Conservation (phyloP, 2,888 invertebrate genomes). For the Pedicia rivosa region DNA sequence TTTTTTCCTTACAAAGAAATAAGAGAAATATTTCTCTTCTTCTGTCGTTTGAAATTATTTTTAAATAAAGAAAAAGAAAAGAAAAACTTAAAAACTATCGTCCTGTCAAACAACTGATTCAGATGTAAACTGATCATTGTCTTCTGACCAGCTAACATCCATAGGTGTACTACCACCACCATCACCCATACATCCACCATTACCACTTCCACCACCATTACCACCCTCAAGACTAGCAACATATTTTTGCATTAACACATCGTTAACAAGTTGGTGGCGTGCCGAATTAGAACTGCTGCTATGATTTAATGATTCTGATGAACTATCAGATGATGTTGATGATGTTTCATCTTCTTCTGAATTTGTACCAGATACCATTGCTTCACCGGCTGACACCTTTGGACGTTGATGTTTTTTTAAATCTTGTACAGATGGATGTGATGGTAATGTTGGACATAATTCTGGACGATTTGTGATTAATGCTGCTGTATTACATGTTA, state of each 20-base stretch:
- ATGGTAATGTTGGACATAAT: conserved; percentile 17
- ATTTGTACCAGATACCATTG: conserved; percentile 47
- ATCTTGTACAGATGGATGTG: conserved; percentile 23
- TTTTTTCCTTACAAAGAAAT: too few relatives aligned
- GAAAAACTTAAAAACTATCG: conserved; percentile 27
- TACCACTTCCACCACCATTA: conserved; percentile 37
- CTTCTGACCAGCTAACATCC: conserved; percentile 33
- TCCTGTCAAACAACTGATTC: conserved; percentile 26
- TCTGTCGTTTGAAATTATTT: too few relatives aligned
- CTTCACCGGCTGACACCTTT: conserved; percentile 45
- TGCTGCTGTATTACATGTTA: conserved; percentile 25
- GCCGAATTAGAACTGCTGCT: conserved; percentile 12
- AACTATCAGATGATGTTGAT: conserved; percentile 32
- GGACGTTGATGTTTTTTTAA: conserved; percentile 20
- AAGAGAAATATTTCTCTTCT: too few relatives aligned
- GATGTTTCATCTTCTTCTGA: conserved; percentile 40
- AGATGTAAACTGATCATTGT: conserved; percentile 21
- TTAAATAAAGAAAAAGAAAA: conserved; percentile 1
- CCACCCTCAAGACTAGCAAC: conserved; percentile 30
- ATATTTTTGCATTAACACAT: conserved; percentile 20
- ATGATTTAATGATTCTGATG: conserved; percentile 28
- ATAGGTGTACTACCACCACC: conserved; percentile 28
- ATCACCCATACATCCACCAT: conserved; percentile 32
- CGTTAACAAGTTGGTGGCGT: conserved; percentile 20
- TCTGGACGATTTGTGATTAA: conserved; percentile 20